Evolutionary conservation across 1,140 invertebrate species (phyloP).

Genomic region (Subanguina moxae): DNA sequence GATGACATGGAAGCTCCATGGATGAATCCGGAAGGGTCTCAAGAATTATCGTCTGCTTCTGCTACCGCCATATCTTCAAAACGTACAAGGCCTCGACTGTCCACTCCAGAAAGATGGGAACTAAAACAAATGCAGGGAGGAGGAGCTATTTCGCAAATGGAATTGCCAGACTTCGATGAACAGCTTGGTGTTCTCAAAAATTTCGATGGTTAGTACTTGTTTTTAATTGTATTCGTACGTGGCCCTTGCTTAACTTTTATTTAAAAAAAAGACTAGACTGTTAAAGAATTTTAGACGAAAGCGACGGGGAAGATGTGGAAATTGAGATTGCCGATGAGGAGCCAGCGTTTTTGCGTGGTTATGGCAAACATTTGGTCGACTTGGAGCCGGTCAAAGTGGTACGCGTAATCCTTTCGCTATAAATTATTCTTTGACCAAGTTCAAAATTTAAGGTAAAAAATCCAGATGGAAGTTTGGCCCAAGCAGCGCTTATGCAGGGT

Average conservation of each 20-base stretch:
- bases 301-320: slow-evolving; percentile 88
- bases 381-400: slow-evolving; percentile 87
- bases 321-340: slow-evolving; percentile 98
- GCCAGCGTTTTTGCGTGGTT: slow-evolving; percentile 82
- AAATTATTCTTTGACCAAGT: too few relatives aligned
- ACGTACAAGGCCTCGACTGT: slow-evolving; percentile 71
- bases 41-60: slow-evolving; percentile 63
- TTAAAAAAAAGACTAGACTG: background rate
- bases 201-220: slow-evolving; percentile 58
- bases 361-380: slow-evolving; percentile 69
- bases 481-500: slow-evolving; percentile 98
- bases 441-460: slow-evolving; percentile 72
- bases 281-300: slow-evolving; percentile 69
- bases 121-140: slow-evolving; percentile 63
- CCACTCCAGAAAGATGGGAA: slow-evolving; percentile 83
- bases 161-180: slow-evolving; percentile 64
- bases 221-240: slow-evolving; percentile 3
- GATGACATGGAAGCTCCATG: slow-evolving; percentile 63
- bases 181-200: slow-evolving; percentile 62
- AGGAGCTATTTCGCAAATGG: slow-evolving; percentile 61
- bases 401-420: too few relatives aligned
- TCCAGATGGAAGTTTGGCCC: slow-evolving; percentile 93
- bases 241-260: background rate
- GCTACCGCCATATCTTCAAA: slow-evolving; percentile 5
- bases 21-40: slow-evolving; percentile 65